A percentile compares a stretch with the other conserved stretches of the same genome.
These are phyloP conservation scores for Ceratina calcarata DNA, from an alignment of 1,140 invertebrate genomes.

Conservation along the genomic window DNA sequence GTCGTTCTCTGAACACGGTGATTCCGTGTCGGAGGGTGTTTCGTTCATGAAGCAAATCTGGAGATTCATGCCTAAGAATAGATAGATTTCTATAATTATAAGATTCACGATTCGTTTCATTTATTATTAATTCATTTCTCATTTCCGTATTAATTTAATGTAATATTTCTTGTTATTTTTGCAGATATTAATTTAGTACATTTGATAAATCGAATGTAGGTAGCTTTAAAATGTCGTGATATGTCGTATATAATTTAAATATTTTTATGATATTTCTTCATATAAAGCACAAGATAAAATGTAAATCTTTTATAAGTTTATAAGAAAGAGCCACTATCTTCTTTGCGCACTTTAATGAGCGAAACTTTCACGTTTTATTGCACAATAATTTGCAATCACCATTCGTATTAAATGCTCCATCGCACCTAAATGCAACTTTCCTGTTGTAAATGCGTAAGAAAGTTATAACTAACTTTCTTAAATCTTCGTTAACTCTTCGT, in stretches of 20 bases:
- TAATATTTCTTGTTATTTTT: no score
- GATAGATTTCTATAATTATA: conserved; percentile 14
- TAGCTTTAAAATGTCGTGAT: no score
- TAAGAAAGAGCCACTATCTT: background rate
- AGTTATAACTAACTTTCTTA: background rate
- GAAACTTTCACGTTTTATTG: background rate
- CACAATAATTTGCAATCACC: background rate
- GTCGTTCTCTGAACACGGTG: conserved; percentile 86
- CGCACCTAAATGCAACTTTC: background rate
- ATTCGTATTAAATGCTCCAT: background rate
- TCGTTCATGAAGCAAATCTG: conserved; percentile 98
- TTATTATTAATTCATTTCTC: no score
- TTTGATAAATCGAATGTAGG: no score
- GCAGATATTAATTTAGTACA: no score
- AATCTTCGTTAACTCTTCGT: background rate
- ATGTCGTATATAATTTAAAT: no score
- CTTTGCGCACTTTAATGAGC: background rate
- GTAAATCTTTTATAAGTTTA: background rate
- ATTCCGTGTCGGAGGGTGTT: conserved; percentile 90
- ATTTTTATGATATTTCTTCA: no score
- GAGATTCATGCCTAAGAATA: conserved; percentile 90
- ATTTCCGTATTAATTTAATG: no score
- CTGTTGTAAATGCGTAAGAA: background rate
- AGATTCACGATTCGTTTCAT: background rate
- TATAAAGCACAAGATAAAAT: no score